These are phyloP conservation scores for Chesias legatella DNA, from an alignment of 2,888 invertebrate species.

Conservation along the genomic window DNA sequence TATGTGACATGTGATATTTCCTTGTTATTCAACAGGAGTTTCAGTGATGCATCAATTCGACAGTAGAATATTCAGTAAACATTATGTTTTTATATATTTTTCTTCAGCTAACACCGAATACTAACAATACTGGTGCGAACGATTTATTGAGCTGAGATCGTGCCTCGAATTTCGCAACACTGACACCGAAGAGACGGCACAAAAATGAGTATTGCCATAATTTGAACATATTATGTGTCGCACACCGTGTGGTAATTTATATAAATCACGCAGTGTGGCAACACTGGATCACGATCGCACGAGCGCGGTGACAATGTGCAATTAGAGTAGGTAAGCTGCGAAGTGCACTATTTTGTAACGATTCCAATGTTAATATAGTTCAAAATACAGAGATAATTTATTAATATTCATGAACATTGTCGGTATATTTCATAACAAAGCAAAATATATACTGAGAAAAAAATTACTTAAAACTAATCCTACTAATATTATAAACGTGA, in stretches of 20 bases:
- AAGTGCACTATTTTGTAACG: conserved; percentile 13
- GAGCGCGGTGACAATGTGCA: conserved; percentile 58
- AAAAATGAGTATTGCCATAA: conserved; percentile 45
- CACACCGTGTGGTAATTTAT: conserved; percentile 55
- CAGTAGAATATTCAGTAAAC: no score
- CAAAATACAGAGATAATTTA: no score
- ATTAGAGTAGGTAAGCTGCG: conserved; percentile 44
- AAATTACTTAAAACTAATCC: no score
- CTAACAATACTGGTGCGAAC: neutral
- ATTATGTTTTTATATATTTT: no score
- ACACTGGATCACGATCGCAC: conserved; percentile 60
- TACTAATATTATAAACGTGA: no score
- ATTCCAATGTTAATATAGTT: conserved; percentile 8
- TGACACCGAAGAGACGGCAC: conserved; percentile 8
- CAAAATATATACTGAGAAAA: no score
- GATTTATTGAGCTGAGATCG: conserved; percentile 11
- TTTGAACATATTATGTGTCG: conserved; percentile 54
- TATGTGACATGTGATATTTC: no score
- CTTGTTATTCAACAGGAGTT: no score
- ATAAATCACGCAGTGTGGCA: conserved; percentile 58
- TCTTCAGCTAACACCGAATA: conserved; percentile 1
- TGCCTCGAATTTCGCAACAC: conserved; percentile 14
- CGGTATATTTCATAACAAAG: no score
- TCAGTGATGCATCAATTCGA: no score
- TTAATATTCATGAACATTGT: no score